Conservation (phyloP, 2,797 vertebrate species). For the Leucoraja ocellata region DNA sequence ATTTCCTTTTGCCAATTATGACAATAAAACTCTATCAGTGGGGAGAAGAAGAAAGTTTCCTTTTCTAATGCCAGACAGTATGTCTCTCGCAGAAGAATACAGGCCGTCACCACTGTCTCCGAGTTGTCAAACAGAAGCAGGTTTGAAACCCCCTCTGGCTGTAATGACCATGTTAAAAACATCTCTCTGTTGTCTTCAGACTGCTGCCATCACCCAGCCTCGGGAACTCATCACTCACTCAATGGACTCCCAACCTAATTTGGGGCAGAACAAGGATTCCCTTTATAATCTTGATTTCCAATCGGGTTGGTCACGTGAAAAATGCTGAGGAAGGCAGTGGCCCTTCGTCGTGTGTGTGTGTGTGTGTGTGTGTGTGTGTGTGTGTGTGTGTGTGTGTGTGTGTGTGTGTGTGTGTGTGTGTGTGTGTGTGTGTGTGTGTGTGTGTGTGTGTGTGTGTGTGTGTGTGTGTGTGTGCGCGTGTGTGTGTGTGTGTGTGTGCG, state of each 20-base stretch:
- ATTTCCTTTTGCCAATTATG: slow-evolving; percentile 70
- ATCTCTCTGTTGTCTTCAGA: slow-evolving; percentile 65
- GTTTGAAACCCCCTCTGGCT: slow-evolving; percentile 66
- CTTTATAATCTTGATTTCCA: slow-evolving; percentile 23
- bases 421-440: too few species aligned
- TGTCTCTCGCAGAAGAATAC: slow-evolving; percentile 84
- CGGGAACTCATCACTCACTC: slow-evolving; percentile 81
- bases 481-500: too few species aligned
- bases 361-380: too few species aligned
- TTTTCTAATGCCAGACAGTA: slow-evolving; percentile 75
- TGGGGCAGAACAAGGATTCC: slow-evolving; percentile 27
- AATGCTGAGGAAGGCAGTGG: neutral
- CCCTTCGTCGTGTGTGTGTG: too few species aligned
- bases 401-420: too few species aligned
- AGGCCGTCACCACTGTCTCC: slow-evolving; percentile 85
- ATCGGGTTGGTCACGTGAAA: neutral
- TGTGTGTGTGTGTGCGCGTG: too few species aligned
- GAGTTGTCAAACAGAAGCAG: slow-evolving; percentile 82
- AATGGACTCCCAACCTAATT: slow-evolving; percentile 29
- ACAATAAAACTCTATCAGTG: slow-evolving; percentile 68
- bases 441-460: too few species aligned
- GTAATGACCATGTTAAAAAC: slow-evolving; percentile 74
- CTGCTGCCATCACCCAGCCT: slow-evolving; percentile 80
- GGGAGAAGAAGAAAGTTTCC: slow-evolving; percentile 58
- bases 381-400: too few species aligned